A percentile compares a stretch with the other conserved stretches of the same genome.
These are phyloP conservation scores for Rousettus madagascariensis DNA, from an alignment of 2,797 vertebrate genomes.

Conservation along the genomic window DNA sequence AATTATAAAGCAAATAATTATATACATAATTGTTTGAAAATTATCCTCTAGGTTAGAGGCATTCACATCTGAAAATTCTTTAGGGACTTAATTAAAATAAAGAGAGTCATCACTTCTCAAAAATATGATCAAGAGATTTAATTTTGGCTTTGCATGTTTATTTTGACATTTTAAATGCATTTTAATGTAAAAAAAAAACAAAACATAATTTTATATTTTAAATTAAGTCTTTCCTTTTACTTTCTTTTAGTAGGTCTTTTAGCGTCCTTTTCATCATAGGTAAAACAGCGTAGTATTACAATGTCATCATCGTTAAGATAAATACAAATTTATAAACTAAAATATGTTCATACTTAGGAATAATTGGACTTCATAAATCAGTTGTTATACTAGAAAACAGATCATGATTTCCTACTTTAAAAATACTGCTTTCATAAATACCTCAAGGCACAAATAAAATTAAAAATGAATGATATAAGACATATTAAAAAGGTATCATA, in stretches of 20 bases:
- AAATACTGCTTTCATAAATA: background rate
- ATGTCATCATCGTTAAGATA: constrained; percentile 20
- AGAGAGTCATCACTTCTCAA: constrained; percentile 34
- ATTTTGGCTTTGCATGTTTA: constrained; percentile 53
- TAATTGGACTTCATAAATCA: background rate
- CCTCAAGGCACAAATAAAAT: background rate
- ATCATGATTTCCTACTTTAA: background rate
- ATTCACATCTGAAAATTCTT: constrained; percentile 63
- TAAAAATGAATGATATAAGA: background rate
- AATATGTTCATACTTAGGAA: background rate
- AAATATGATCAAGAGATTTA: constrained; percentile 41
- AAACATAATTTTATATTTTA: constrained; percentile 36
- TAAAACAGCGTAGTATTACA: constrained; percentile 20
- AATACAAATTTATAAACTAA: constrained; percentile 11
- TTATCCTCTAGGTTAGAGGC: constrained; percentile 25
- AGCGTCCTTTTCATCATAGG: constrained; percentile 1
- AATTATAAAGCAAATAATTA: constrained; percentile 53
- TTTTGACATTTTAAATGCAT: constrained; percentile 61
- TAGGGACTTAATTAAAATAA: constrained; percentile 78
- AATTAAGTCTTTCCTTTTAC: constrained; percentile 29
- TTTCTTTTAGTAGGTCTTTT: background rate
- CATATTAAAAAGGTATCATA: background rate
- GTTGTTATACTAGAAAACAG: background rate
- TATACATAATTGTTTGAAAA: constrained; percentile 37
- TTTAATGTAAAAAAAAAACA: constrained; percentile 43